Percentiles rank a stretch among this genome's conserved stretches.
These are phyloP conservation scores for Isichthys henryi DNA, from an alignment of 2,113 vertebrate species.

Conservation along the genomic window DNA sequence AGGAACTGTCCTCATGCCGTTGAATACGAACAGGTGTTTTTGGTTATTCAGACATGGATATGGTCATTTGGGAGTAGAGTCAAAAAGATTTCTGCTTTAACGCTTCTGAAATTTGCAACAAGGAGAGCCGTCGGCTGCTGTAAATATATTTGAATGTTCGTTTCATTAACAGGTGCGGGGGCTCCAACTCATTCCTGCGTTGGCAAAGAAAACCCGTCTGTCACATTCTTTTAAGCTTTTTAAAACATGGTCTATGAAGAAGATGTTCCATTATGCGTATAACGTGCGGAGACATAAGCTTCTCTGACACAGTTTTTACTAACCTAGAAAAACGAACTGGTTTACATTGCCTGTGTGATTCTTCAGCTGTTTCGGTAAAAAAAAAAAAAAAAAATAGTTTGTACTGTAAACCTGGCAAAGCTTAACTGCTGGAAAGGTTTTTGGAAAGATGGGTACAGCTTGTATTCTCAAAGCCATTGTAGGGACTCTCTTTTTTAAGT, in stretches of 20 bases:
- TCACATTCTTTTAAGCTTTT: conserved; percentile 1
- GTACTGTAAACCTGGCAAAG: conserved; percentile 49
- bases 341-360: conserved; percentile 43
- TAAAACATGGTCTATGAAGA: conserved; percentile 40
- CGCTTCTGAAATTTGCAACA: conserved; percentile 7
- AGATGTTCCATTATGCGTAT: conserved; percentile 39
- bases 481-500: conserved; percentile 55
- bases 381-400: conserved; percentile 31
- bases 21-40: neutral
- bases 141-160: conserved; percentile 5
- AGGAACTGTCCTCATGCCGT: neutral
- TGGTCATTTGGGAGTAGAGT: conserved; percentile 4
- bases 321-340: conserved; percentile 37
- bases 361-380: conserved; percentile 5
- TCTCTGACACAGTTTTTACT: conserved; percentile 26
- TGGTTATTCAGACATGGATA: neutral
- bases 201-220: neutral
- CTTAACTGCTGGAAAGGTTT: conserved; percentile 42
- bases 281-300: conserved; percentile 40
- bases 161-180: conserved; percentile 16
- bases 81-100: conserved; percentile 2
- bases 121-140: neutral
- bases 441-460: conserved; percentile 45
- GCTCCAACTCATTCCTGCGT: neutral
- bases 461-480: conserved; percentile 54